A percentile compares a stretch with the other conserved stretches of the same genome.
These are phyloP conservation scores for Cinclus mexicanus DNA, from an alignment of 2,113 vertebrate species.

Conservation along the genomic window DNA sequence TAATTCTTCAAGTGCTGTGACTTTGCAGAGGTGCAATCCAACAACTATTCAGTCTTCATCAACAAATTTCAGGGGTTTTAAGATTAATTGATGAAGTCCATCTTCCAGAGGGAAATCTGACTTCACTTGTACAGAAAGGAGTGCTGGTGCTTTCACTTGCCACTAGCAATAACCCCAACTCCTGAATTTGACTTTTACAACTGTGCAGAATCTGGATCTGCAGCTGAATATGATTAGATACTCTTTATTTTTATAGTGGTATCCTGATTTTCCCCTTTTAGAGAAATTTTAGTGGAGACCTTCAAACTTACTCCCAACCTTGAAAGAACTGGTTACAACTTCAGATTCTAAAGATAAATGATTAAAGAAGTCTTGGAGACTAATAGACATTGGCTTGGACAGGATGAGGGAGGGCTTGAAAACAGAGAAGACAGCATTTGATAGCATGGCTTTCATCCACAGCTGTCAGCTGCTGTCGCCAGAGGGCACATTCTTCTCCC, in stretches of 20 bases:
- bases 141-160: not conserved
- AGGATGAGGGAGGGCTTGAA: not conserved
- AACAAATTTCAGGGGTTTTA: not conserved
- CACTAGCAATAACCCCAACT: not conserved
- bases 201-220: not conserved
- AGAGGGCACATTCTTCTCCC: not conserved
- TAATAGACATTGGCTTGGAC: not conserved
- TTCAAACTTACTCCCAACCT: not conserved
- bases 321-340: not conserved
- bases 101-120: not conserved
- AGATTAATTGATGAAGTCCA: not conserved
- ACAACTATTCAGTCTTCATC: not conserved
- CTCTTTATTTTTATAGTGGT: not conserved
- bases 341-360: not conserved
- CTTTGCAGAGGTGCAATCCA: not conserved
- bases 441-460: not conserved
- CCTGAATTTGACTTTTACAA: not conserved
- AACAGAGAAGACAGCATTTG: not conserved
- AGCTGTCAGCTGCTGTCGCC: not conserved
- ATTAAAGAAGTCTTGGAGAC: not conserved
- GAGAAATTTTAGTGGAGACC: not conserved
- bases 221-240: not conserved
- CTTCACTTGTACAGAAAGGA: not conserved
- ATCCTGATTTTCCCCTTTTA: not conserved
- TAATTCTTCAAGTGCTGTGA: not conserved